Percentiles rank a stretch among this genome's conserved stretches.
Evolutionary conservation across 2,888 invertebrate species (phyloP).

Genomic region (Achlya flavicornis): DNA sequence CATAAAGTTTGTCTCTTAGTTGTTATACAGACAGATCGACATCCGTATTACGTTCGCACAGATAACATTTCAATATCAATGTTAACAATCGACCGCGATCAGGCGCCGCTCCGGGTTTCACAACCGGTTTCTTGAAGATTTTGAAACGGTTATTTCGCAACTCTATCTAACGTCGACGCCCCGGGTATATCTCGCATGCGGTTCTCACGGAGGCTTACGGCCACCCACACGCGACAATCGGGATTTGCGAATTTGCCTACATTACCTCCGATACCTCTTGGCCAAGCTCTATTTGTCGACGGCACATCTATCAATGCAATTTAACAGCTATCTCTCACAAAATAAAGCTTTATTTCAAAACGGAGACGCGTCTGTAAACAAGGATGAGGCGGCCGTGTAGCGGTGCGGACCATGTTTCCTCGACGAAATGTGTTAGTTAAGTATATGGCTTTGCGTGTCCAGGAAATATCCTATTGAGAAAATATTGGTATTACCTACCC

Average conservation of each 20-base stretch:
- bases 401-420: constrained; percentile 30
- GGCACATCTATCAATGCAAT: constrained; percentile 17
- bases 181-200: constrained; percentile 35
- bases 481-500: constrained; percentile 38
- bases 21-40: constrained; percentile 4
- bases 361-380: constrained; percentile 18
- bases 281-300: constrained; percentile 24
- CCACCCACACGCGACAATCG: constrained; percentile 52
- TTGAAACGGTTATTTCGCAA: constrained; percentile 53
- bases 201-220: constrained; percentile 52
- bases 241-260: constrained; percentile 54
- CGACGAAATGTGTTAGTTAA: constrained; percentile 46
- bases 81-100: constrained; percentile 34
- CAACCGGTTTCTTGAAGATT: constrained; percentile 39
- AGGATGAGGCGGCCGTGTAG: constrained; percentile 27
- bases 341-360: constrained; percentile 32
- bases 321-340: constrained; percentile 26
- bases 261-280: constrained; percentile 43
- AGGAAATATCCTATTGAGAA: constrained; percentile 46
- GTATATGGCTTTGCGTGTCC: constrained; percentile 47
- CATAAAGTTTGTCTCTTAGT: constrained; percentile 1
- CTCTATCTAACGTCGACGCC: constrained; percentile 34
- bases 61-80: constrained; percentile 38
- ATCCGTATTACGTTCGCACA: constrained; percentile 25
- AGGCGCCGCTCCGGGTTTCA: constrained; percentile 27